Base-by-base conservation (phyloP, 2,888 invertebrate genomes). In the Eulithis testata region DNA sequence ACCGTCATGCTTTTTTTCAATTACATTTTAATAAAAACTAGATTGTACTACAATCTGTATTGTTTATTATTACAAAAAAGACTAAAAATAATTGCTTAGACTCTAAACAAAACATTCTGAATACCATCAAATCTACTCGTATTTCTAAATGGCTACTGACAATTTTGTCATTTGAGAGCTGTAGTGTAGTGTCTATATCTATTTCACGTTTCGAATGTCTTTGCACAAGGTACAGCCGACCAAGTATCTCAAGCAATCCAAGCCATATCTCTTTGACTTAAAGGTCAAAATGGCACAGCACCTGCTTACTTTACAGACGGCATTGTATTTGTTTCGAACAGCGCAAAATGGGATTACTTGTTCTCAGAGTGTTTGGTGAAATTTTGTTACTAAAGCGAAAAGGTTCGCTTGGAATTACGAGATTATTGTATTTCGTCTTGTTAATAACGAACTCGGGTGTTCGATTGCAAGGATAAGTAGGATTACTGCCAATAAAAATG, bases 261-360 rank as follows among this genome's bases (percentile, higher is more conserved):
- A 67, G 37, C 60, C 62, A 49, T 68, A 63, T 63, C 53, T 52
- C 62, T 49, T 50, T 57, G 68, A 68, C 59, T 63, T 68, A 65
- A 49, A 65, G 65, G 68, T 65, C 44, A 43, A 60, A 65, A 59
- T 43, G 60, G 65, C 51, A 53, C 57, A 63, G 63, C 63, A 56
- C 52, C 63, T 47, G 68, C 69, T 70, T 72, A 64, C 65, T 68
- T 66, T 66, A 69, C 72, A 71, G 70, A 71, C 74, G 73, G 70
- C 68, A 65, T 69, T 78, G 75, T 77, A 74, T 79, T 81, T 79
- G 78, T 78, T 78, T 67, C 73, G 68, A 78, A 77, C 76, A 72
- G 72, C 71, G 66, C 72, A 76, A 77, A 82, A 82, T 78, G 72
- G 80, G 83, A 83, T 84, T 83, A 82, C 80, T 78, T 72, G 72